A percentile compares a stretch with the other conserved stretches of the same genome.
These are phyloP conservation scores for Trichosurus vulpecula DNA, from an alignment of 2,797 vertebrate species.

Conservation along the genomic window DNA sequence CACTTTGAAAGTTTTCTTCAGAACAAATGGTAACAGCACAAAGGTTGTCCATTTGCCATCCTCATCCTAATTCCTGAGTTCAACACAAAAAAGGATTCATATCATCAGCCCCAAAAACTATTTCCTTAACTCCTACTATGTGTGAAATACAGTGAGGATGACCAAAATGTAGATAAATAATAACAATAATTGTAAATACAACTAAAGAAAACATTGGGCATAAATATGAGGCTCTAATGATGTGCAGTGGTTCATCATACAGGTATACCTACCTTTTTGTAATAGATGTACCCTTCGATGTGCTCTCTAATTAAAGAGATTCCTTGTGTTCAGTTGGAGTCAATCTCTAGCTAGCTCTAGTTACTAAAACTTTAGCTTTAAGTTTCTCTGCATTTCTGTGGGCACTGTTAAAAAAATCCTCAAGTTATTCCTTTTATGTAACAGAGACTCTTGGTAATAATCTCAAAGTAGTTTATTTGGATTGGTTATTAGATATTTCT, in stretches of 20 bases:
- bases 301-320: slow-evolving; percentile 78
- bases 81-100: not conserved
- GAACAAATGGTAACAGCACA: not conserved
- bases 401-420: slow-evolving; percentile 74
- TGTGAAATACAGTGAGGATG: slow-evolving; percentile 56
- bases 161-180: slow-evolving; percentile 55
- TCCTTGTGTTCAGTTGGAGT: slow-evolving; percentile 79
- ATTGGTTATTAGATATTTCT: not conserved
- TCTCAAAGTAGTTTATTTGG: not conserved
- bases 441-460: slow-evolving; percentile 71
- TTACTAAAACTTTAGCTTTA: slow-evolving; percentile 78
- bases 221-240: not conserved
- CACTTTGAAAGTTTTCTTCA: not conserved
- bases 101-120: not conserved
- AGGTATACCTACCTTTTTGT: slow-evolving; percentile 71
- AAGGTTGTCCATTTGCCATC: not conserved
- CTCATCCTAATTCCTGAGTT: not conserved
- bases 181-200: slow-evolving; percentile 45
- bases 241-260: slow-evolving; percentile 29
- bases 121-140: not conserved
- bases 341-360: slow-evolving; percentile 74
- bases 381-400: slow-evolving; percentile 77
- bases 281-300: slow-evolving; percentile 74
- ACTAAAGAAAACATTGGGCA: slow-evolving; percentile 39
- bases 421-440: slow-evolving; percentile 72